These are phyloP conservation scores for Astyanax mexicanus DNA, from an alignment of 2,797 vertebrate genomes.

Conservation along the genomic window DNA sequence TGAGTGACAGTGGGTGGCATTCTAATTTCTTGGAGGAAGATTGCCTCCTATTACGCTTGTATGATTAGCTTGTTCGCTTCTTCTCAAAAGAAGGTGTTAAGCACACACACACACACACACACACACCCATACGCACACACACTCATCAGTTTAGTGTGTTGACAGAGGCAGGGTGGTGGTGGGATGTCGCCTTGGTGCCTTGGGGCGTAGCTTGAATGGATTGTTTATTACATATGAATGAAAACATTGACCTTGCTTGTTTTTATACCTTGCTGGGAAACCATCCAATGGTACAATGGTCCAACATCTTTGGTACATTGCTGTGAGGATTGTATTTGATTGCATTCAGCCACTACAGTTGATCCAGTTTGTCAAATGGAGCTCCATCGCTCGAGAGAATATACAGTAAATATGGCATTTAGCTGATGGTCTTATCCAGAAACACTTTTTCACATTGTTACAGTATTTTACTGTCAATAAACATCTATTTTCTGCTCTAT, in stretches of 20 bases:
- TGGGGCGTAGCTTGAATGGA: neutral
- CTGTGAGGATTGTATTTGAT: too few species aligned
- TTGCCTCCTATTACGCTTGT: neutral
- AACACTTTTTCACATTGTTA: too few species aligned
- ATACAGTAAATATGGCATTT: too few species aligned
- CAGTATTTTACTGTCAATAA: too few species aligned
- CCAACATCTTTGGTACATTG: neutral
- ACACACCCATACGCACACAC: conserved; percentile 13
- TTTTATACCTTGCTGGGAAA: too few species aligned
- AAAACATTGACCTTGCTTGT: neutral
- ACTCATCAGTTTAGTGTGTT: conserved; percentile 2
- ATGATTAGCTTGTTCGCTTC: neutral
- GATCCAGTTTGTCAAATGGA: too few species aligned
- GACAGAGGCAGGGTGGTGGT: conserved; percentile 8
- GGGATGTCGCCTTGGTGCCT: neutral
- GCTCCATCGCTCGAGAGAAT: too few species aligned
- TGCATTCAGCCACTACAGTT: too few species aligned
- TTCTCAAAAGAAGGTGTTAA: conserved; percentile 2
- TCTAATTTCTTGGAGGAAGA: conserved; percentile 16
- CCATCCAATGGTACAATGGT: too few species aligned
- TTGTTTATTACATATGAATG: conserved; percentile 22
- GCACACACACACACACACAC: conserved; percentile 8
- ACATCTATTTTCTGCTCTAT: too few species aligned
- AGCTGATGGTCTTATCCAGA: too few species aligned
- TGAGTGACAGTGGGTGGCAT: conserved; percentile 12